Conservation (phyloP, 2,888 invertebrate genomes). For the Aleiodes testaceus region DNA sequence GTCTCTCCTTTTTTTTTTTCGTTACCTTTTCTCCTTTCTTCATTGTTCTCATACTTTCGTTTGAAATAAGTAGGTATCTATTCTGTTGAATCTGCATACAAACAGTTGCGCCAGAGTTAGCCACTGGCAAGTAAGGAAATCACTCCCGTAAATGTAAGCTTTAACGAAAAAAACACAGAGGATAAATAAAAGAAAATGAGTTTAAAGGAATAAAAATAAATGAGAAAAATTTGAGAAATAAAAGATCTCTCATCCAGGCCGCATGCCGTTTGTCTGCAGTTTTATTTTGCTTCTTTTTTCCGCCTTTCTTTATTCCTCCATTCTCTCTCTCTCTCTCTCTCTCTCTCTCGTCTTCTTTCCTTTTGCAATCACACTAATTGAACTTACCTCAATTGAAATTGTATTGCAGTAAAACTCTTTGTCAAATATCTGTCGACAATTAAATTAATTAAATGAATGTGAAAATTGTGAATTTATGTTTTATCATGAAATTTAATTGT, state of each 20-base stretch:
- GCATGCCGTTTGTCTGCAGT: slow-evolving; percentile 56
- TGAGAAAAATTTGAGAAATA: slow-evolving; percentile 15
- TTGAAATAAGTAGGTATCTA: slow-evolving; percentile 29
- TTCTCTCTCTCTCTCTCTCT: slow-evolving; percentile 12
- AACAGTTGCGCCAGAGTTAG: slow-evolving; percentile 16
- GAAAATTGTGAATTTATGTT: background rate
- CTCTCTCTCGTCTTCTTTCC: slow-evolving; percentile 45
- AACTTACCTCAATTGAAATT: slow-evolving; percentile 36
- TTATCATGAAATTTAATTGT: background rate
- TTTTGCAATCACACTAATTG: slow-evolving; percentile 44
- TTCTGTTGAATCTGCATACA: slow-evolving; percentile 36
- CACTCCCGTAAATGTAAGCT: slow-evolving; percentile 28
- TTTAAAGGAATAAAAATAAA: slow-evolving; percentile 11
- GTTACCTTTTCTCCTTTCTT: slow-evolving; percentile 12
- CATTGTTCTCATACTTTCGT: background rate
- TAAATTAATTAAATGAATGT: slow-evolving; percentile 29
- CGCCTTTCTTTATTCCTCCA: background rate
- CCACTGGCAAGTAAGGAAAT: slow-evolving; percentile 21
- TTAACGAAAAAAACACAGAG: slow-evolving; percentile 30
- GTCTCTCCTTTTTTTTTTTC: background rate
- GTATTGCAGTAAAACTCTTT: slow-evolving; percentile 29
- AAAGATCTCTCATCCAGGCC: slow-evolving; percentile 49
- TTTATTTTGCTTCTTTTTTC: background rate
- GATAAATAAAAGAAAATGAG: slow-evolving; percentile 46
- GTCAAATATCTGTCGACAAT: slow-evolving; percentile 34